Evolutionary conservation across 2,888 invertebrate species (phyloP).

Genomic region (Yponomeuta sedellus): DNA sequence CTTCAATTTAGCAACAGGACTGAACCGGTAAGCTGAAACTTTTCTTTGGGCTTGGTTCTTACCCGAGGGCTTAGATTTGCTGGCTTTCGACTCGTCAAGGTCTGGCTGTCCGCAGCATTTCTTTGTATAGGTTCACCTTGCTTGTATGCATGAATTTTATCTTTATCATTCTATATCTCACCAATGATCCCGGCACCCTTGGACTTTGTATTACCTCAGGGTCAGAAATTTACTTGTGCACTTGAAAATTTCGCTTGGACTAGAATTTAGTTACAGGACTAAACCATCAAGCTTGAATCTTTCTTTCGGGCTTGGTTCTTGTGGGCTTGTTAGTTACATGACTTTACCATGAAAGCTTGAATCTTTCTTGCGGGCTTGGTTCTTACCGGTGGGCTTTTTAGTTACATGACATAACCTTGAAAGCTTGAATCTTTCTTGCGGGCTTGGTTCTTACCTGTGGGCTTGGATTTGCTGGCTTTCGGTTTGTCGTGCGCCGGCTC

Average conservation of each 20-base stretch:
- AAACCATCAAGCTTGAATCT: neutral
- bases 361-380: neutral
- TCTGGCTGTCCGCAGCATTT: neutral
- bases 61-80: neutral
- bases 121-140: neutral
- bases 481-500: conserved; percentile 75
- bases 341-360: neutral
- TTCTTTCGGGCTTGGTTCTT: neutral
- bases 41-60: neutral
- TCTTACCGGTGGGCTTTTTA: neutral
- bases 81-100: neutral
- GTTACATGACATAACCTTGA: too few species aligned
- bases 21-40: too few species aligned
- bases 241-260: neutral
- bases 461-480: conserved; percentile 55
- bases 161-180: too few species aligned
- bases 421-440: neutral
- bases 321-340: too few species aligned
- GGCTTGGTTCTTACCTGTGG: conserved; percentile 38
- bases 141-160: neutral
- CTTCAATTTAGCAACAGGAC: too few species aligned
- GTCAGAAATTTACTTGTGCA: neutral
- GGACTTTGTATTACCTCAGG: too few species aligned
- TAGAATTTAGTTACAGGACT: neutral
- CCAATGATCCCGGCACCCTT: too few species aligned